phyloP scores from a whole-genome alignment of 2,113 vertebrate species.

The Gallinago media region DNA sequence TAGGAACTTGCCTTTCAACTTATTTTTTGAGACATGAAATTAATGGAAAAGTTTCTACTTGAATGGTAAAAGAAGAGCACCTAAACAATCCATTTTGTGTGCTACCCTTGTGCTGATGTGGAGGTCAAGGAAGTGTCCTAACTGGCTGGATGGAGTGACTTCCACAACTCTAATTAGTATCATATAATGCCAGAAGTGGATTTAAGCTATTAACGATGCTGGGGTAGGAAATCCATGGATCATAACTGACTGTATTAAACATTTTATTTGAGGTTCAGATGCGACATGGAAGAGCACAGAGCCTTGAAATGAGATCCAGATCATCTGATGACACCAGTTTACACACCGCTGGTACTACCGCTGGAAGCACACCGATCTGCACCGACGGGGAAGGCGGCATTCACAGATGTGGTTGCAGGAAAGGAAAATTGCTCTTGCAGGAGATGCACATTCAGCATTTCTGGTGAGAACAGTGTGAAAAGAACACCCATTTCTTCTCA shows the following conservation, averaged over 20 bases:
- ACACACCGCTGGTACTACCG: rapidly evolving
- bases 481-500: neutral
- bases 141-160: neutral
- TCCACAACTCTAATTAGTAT: neutral
- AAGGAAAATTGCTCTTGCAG: neutral
- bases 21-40: neutral
- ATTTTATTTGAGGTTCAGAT: neutral
- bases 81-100: neutral
- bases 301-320: neutral
- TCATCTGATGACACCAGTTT: neutral
- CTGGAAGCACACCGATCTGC: neutral
- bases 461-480: neutral
- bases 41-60: neutral
- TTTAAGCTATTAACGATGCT: neutral
- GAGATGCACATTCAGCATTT: neutral
- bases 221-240: slow-evolving; percentile 33
- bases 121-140: neutral
- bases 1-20: neutral
- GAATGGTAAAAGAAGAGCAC: neutral
- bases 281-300: neutral
- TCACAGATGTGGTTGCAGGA: neutral
- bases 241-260: neutral
- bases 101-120: rapidly evolving
- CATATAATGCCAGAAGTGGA: neutral
- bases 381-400: neutral